Evolutionary conservation across 1,140 invertebrate species (phyloP), one percentile per base, ranked within the genome.

Genomic region (Sitophilus oryzae): DNA sequence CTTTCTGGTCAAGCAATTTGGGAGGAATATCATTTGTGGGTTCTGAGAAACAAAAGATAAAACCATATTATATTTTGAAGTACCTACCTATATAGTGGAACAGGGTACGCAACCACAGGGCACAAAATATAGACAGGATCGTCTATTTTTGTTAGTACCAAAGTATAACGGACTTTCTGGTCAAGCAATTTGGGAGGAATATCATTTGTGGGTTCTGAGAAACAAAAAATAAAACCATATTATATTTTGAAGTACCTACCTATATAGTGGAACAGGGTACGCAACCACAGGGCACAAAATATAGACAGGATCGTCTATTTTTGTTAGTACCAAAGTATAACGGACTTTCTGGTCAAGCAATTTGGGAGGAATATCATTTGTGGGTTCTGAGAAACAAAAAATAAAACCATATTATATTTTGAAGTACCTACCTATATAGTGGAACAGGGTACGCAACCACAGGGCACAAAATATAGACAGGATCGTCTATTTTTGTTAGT

Each of bases 191-290:
- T n/a, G 63, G 82, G 82, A 59, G 76, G 70, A 47, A 83, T 79
- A 70, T 82, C 82, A 75, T 81, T 79, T 36, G 80, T 82, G 35
- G 82, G 82, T 71, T 83, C 81, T 83, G 79, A 59, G 78, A 79
- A 71, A 10, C 25, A 40, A 16, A 8, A 9, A 19, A 41, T 16
- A 41, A 3, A 6, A 10, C 4, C 10, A 18, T 10, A 53, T 20
- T 8, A 21, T 15, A 11, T n/a, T 16, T 18, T 5, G 14, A 6
- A 25, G n/a, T 14, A 14, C 0, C 21, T 25, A 11, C n/a, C 22
- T 22, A n/a, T 22, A n/a, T n/a, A n/a, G n/a, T n/a, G n/a, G n/a
- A n/a, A n/a, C n/a, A n/a, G n/a, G n/a, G n/a, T n/a, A n/a, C n/a
- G n/a, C n/a, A n/a, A n/a, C n/a, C n/a, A n/a, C n/a, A n/a, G n/a